Evolutionary conservation across 2,797 vertebrate genomes (phyloP), one percentile per base, ranked within the genome.

Genomic region (Bovichtus diacanthus): DNA sequence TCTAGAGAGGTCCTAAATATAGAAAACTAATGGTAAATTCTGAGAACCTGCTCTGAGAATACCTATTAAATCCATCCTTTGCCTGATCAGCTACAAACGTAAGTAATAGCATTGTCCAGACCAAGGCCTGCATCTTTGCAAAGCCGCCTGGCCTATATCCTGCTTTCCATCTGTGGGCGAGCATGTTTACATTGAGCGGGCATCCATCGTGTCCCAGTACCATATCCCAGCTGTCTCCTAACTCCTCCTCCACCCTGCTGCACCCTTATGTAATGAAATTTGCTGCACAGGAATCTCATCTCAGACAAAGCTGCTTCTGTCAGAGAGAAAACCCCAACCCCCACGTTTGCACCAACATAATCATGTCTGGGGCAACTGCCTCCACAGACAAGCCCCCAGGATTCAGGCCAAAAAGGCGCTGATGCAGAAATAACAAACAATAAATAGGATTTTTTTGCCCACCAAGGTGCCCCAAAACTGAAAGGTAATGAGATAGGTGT

Each of bases 261-360:
- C 71, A 82, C 49, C 83, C 82, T 94, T 93, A 93, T 92, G 93
- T 88, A 94, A 94, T 91, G 87, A 88, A 77, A 90, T 89, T 80
- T 90, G 76, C 92, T 89, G 93, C 91, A 83, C 85, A 94, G 95
- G 93, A 96, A 95, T 95, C 88, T 82, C 61, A 4, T 82, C 70
- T 74, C 91, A 90, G 91, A 96, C 95, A 96, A 95, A 95, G 94
- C 88, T 76, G 74, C 84, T 79, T 93, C 90, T 93, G 94, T 95
- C 54, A 25, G 75, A 78, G 70, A 68, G 53, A 81, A 79, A 78
- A 49, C 38, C 78, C 84, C 91, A 75, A 77, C 83, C 89, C 89
- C 90, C 91, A 80, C 61, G 11, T 80, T 83, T 74, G 73, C 59
- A 78, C 29, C 80, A 62, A 49, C 74, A 63, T 19, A 65, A 82